phyloP scores from a whole-genome alignment of 1,140 invertebrate genomes.

The Macrobrachium nipponense region DNA sequence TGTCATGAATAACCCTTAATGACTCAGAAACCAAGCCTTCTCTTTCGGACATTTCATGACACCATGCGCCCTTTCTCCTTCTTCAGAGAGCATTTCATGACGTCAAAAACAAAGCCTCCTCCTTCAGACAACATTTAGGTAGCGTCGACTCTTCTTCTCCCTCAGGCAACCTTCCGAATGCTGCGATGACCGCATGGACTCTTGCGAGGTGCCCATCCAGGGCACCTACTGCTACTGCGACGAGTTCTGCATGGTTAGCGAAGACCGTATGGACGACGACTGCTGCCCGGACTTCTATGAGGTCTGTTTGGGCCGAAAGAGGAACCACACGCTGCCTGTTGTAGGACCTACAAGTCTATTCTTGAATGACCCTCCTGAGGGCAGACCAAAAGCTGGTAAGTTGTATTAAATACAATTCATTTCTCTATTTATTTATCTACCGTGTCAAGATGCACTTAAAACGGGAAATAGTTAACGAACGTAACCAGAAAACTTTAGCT shows the following conservation, averaged over 20 bases:
- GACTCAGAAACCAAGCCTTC: constrained; percentile 79
- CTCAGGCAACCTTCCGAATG: constrained; percentile 69
- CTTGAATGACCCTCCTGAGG: constrained; percentile 70
- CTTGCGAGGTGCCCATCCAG: constrained; percentile 80
- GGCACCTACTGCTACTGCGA: constrained; percentile 92
- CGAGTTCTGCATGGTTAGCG: constrained; percentile 81
- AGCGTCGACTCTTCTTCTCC: constrained; percentile 70
- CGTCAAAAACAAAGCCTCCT: no score
- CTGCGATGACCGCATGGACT: constrained; percentile 79
- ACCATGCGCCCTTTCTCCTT: constrained; percentile 79
- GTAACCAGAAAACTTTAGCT: no score
- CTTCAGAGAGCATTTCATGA: no score
- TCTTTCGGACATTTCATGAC: constrained; percentile 80
- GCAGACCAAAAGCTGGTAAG: constrained; percentile 67
- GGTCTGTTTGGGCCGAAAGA: constrained; percentile 73
- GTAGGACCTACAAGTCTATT: not conserved
- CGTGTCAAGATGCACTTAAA: no score
- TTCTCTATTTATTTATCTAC: no score
- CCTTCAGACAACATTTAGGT: constrained; percentile 70
- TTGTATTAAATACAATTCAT: constrained; percentile 66
- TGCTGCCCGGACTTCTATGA: constrained; percentile 89
- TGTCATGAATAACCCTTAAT: no score
- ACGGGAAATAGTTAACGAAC: no score
- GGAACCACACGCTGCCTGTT: not conserved
- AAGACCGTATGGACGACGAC: constrained; percentile 69